phyloP scores from a whole-genome alignment of 2,888 invertebrate species.

The Pristionchus exspectatus region DNA sequence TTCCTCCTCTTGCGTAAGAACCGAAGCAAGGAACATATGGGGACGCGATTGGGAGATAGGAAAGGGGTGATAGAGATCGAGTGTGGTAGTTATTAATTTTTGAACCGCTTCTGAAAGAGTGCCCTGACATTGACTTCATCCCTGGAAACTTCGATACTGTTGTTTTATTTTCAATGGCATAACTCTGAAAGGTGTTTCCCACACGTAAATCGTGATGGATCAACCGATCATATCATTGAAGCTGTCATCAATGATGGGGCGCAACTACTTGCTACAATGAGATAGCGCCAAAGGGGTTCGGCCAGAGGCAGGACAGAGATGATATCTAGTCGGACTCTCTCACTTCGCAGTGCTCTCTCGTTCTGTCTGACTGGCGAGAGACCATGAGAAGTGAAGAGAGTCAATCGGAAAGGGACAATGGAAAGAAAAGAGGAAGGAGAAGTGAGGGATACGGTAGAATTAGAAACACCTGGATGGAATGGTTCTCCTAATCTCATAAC shows the following conservation, averaged over 20 bases:
- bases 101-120: no score
- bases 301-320: neutral
- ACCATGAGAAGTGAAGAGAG: neutral
- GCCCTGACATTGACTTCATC: no score
- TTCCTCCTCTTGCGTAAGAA: slow-evolving; percentile 25
- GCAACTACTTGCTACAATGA: neutral
- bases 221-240: neutral
- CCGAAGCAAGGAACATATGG: neutral
- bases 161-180: neutral
- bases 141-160: no score
- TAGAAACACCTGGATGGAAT: slow-evolving; percentile 35
- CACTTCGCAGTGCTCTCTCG: no score
- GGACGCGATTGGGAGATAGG: neutral
- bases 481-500: slow-evolving; percentile 39
- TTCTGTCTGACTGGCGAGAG: neutral
- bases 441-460: slow-evolving; percentile 38
- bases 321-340: no score
- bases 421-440: neutral
- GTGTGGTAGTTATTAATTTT: neutral
- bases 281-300: neutral
- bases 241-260: neutral
- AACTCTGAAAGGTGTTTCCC: neutral
- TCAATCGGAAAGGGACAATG: neutral
- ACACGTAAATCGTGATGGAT: neutral
- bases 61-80: neutral